Conservation (phyloP, 2,797 vertebrate species). For the Urocyon cinereoargenteus region DNA sequence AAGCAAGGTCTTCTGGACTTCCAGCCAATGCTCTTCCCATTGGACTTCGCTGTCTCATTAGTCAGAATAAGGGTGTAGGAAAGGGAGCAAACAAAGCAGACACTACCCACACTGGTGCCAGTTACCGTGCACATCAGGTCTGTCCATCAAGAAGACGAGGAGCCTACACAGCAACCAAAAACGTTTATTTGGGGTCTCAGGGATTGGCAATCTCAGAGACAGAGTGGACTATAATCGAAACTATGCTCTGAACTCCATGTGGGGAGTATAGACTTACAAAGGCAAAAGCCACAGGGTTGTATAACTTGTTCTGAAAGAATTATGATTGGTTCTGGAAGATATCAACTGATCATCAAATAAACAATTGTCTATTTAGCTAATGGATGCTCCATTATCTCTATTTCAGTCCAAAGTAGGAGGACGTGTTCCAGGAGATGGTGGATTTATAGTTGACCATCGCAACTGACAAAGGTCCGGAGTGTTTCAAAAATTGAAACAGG, state of each 20-base stretch:
- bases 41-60: no score
- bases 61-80: background rate
- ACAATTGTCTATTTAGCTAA: background rate
- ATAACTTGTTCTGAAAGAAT: background rate
- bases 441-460: background rate
- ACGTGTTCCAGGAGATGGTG: background rate
- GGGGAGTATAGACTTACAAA: background rate
- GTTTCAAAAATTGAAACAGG: background rate
- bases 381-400: background rate
- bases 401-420: background rate
- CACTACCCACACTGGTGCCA: rapidly evolving
- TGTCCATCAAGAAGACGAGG: background rate
- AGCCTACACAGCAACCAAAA: background rate
- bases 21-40: no score
- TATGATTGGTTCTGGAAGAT: background rate
- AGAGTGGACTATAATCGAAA: background rate
- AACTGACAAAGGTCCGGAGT: background rate
- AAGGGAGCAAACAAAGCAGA: background rate
- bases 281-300: background rate
- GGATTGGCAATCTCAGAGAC: background rate
- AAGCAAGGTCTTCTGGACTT: no score
- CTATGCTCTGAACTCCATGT: background rate
- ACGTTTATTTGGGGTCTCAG: background rate
- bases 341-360: background rate
- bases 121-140: background rate